Conservation (phyloP, 2,113 vertebrate genomes). For the Thermophis baileyi region DNA sequence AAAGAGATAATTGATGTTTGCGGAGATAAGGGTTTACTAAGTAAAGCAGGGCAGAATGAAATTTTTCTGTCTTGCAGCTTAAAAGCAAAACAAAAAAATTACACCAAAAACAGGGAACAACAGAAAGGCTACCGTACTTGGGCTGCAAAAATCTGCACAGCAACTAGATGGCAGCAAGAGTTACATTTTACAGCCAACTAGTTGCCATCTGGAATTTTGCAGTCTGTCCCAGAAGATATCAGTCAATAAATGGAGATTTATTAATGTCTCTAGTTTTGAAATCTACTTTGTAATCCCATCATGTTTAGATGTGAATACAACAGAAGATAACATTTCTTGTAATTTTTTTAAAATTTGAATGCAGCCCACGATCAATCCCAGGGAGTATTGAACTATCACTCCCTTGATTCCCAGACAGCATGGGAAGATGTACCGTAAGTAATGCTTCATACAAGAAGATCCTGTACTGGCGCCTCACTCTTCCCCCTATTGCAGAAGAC, state of each 20-base stretch:
- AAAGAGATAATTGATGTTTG: slow-evolving; percentile 25
- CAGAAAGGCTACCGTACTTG: background rate
- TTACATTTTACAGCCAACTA: background rate
- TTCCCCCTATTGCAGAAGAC: background rate
- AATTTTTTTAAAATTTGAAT: background rate
- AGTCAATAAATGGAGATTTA: background rate
- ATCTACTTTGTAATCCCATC: background rate
- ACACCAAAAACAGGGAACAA: background rate
- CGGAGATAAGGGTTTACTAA: slow-evolving; percentile 26
- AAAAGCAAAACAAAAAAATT: background rate
- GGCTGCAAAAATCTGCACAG: background rate
- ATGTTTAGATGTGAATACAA: background rate
- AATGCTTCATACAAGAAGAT: background rate
- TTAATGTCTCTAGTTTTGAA: background rate
- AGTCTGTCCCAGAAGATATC: background rate
- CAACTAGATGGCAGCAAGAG: background rate
- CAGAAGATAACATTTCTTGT: background rate
- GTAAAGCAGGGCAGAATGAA: slow-evolving; percentile 26
- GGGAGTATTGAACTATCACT: background rate
- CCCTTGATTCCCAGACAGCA: background rate
- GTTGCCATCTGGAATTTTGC: background rate
- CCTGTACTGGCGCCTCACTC: background rate
- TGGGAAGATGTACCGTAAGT: background rate
- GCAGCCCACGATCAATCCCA: background rate
- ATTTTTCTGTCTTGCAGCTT: slow-evolving; percentile 20